Evolutionary conservation across 2,113 vertebrate genomes (phyloP).

Genomic region (Microtus pennsylvanicus): DNA sequence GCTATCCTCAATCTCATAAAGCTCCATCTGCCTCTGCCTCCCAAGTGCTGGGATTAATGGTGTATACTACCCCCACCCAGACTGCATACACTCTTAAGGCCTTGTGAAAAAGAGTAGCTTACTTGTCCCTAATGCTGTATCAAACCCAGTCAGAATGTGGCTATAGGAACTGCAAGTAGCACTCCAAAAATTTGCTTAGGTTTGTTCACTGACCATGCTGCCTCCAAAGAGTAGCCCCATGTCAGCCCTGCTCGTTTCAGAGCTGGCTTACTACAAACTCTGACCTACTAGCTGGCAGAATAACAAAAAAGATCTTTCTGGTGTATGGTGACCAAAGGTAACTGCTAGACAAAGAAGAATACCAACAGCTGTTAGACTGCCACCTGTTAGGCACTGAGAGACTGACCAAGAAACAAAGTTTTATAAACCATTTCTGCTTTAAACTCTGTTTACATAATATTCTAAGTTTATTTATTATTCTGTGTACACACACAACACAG

Average conservation of each 20-base stretch:
- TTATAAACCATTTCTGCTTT: constrained; percentile 72
- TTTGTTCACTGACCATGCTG: not conserved
- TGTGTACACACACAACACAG: not conserved
- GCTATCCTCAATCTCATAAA: too few species aligned
- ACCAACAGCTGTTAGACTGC: not conserved
- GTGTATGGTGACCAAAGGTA: not conserved
- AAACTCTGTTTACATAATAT: constrained; percentile 75
- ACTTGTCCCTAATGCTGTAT: not conserved
- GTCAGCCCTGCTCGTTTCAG: not conserved
- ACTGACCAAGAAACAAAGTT: constrained; percentile 69
- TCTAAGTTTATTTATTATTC: not conserved
- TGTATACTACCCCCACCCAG: not conserved
- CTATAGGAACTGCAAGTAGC: not conserved
- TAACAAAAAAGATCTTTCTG: not conserved
- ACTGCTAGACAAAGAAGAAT: not conserved
- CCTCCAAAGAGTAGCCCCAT: not conserved
- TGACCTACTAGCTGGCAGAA: not conserved
- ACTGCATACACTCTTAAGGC: not conserved
- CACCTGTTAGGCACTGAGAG: not conserved
- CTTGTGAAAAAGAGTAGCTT: not conserved
- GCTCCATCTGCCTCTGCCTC: not conserved
- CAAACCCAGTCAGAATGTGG: constrained; percentile 1
- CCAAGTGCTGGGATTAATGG: not conserved
- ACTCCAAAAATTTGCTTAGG: not conserved
- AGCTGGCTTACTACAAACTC: constrained; percentile 14